Conservation (phyloP, 2,113 vertebrate genomes). For the Artemisiospiza belli region DNA sequence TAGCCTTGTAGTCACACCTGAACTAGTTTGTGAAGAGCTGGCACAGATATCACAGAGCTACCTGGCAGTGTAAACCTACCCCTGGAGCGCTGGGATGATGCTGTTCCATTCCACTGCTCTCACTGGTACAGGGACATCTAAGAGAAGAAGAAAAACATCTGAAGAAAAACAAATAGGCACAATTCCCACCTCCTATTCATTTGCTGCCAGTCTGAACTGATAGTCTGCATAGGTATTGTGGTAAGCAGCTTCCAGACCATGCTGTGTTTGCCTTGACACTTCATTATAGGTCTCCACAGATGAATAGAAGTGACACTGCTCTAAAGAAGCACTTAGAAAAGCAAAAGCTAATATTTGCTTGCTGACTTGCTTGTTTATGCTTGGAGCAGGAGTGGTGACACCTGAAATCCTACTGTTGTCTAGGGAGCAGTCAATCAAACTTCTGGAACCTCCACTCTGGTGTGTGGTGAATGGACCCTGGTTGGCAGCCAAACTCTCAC, state of each 20-base stretch:
- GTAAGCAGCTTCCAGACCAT: not conserved
- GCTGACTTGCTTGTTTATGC: not conserved
- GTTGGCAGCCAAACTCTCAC: not conserved
- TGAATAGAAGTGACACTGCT: not conserved
- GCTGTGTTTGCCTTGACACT: not conserved
- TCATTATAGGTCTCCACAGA: not conserved
- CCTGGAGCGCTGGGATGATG: not conserved
- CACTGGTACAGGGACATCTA: not conserved
- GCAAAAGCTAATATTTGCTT: not conserved
- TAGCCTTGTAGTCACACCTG: not conserved
- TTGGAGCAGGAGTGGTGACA: not conserved
- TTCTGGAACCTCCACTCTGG: not conserved
- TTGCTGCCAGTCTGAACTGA: not conserved
- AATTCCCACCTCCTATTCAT: not conserved
- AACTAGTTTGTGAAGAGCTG: not conserved
- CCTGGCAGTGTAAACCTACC: not conserved
- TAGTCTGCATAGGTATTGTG: not conserved
- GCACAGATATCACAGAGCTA: not conserved
- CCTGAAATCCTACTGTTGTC: not conserved
- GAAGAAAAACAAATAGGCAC: not conserved
- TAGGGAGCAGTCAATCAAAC: not conserved
- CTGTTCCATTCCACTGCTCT: not conserved
- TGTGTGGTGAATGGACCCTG: fast-evolving
- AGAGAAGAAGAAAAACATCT: not conserved
- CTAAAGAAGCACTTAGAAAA: not conserved